Conservation (phyloP, 2,888 invertebrate genomes). For the Plebejus anna region DNA sequence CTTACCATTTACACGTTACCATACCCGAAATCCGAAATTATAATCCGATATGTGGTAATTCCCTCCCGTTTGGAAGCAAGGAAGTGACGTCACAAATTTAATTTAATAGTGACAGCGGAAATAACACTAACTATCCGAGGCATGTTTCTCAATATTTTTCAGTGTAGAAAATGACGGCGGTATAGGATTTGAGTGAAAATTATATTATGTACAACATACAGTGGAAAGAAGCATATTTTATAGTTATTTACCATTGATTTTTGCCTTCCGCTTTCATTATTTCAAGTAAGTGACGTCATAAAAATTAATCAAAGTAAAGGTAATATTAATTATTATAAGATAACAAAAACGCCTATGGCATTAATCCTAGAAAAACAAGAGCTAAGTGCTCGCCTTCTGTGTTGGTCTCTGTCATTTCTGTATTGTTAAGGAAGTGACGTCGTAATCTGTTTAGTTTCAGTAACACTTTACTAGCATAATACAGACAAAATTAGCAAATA, state of each 20-base stretch:
- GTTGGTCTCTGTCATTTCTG: not conserved
- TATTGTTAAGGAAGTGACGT: not conserved
- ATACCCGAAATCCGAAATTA: not conserved
- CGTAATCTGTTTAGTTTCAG: conserved; percentile 10
- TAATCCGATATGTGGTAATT: not conserved
- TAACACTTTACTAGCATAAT: not conserved
- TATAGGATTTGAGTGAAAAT: not conserved
- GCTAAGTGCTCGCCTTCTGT: not conserved
- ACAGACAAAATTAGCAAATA: not conserved
- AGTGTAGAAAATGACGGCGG: not conserved
- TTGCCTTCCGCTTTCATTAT: not conserved
- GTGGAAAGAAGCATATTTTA: not conserved
- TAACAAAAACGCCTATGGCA: not conserved
- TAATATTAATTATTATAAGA: not conserved
- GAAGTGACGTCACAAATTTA: conserved; percentile 23
- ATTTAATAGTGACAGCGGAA: not conserved
- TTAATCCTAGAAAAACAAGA: not conserved
- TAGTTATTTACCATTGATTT: not conserved
- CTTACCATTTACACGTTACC: not conserved
- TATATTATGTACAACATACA: not conserved
- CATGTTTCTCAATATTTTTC: not conserved
- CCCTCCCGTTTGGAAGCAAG: not conserved
- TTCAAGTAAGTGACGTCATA: not conserved
- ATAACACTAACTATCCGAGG: not conserved
- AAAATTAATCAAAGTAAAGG: not conserved